Evolutionary conservation across 2,113 vertebrate genomes (phyloP), one percentile per base, ranked within the genome.

Genomic region (Hyperopisus bebe): DNA sequence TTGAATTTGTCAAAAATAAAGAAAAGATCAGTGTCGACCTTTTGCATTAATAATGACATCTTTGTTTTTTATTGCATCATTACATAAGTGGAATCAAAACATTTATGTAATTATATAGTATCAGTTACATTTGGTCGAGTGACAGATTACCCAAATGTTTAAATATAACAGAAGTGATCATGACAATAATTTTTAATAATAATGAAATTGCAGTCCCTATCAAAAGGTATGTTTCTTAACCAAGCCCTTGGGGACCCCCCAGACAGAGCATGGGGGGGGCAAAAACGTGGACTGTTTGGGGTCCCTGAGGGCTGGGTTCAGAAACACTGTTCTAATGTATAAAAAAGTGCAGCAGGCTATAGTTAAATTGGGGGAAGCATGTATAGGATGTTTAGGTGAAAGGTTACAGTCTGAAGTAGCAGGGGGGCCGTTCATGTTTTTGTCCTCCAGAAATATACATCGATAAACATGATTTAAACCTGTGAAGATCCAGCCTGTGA

Each of bases 1-100:
- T 90, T 93, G 90, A 92, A 91, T 87, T 93, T 91, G 93, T 55
- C 1, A 90, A 92, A 90, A 93, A 94, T 92, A 92, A 93, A 88
- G 7, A 35, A 84, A 70, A 93, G 91, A 89, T 90, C 77, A 88
- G 90, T 90, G 91, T 93, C 70, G 77, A 92, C 17, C 88, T 91
- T 85, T 91, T 66, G 91, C 88, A 88, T 89, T 90, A 85, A 90
- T 82, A 86, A 86, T 46, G 2, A 11, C 51, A 44, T 58, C 3
- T 70, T 35, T 89, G 70, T 90, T 91, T 90, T 88, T 82, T 84
- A 42, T 39, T 80, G 74, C 74, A 80, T 42, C 17, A 19, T 80
- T 80, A 31, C 27, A 31, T 80, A 39, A 42, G 35, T 80, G 35
- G 13, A 19, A 17, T 80, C 35, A 42, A 80, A 42, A 80, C 31